Percentiles rank a stretch among this genome's conserved stretches.
phyloP scores from a whole-genome alignment of 2,888 invertebrate species.

The Ophion slaviceki region DNA sequence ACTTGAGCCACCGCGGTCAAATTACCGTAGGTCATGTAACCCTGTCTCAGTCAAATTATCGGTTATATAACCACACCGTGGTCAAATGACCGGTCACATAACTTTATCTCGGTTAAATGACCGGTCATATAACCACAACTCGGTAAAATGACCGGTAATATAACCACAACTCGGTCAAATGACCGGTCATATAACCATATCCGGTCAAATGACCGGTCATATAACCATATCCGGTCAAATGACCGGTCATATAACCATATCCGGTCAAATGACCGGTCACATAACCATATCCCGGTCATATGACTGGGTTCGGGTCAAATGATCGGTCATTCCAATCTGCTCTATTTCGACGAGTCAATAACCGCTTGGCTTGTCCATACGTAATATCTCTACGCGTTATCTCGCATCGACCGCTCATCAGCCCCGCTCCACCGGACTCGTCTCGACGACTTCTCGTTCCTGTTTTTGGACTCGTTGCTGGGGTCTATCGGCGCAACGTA shows the following conservation, averaged over 20 bases:
- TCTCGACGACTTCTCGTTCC: constrained; percentile 64
- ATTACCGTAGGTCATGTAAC: no score
- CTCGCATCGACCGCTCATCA: constrained; percentile 65
- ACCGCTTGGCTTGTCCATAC: constrained; percentile 9
- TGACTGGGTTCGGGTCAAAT: background rate
- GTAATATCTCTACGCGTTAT: constrained; percentile 15
- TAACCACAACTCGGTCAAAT: background rate
- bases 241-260: background rate
- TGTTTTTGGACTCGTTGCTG: constrained; percentile 72
- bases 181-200: background rate
- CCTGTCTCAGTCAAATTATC: no score
- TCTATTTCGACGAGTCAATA: constrained; percentile 2
- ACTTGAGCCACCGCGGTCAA: background rate
- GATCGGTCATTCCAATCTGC: background rate
- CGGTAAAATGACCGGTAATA: no score
- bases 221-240: background rate
- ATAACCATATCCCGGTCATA: background rate
- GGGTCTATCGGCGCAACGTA: constrained; percentile 76
- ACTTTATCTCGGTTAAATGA: background rate
- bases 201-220: background rate
- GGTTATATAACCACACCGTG: no score
- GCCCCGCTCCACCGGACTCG: constrained; percentile 75
- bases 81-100: no score
- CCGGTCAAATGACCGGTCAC: background rate
- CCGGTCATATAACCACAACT: background rate